Evolutionary conservation across 2,888 invertebrate genomes (phyloP).

Genomic region (Lepidocyrtinus sp.): DNA sequence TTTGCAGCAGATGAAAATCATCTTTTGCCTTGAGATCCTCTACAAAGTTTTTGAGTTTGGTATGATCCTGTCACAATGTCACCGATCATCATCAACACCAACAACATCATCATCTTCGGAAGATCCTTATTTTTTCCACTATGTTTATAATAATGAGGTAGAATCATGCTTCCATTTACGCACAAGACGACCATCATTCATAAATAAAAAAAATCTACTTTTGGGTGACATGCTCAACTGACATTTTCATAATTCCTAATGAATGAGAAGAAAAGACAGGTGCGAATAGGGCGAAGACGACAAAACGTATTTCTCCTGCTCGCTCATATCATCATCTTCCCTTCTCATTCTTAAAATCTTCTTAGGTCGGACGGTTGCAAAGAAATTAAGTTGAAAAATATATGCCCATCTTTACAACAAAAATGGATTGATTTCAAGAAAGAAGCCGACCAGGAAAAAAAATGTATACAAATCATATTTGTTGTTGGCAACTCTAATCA

Average conservation of each 20-base stretch:
- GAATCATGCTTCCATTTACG: not conserved
- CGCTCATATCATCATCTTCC: not conserved
- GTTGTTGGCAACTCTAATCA: not conserved
- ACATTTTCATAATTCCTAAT: constrained; percentile 1
- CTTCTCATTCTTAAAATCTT: not conserved
- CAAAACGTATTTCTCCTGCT: not conserved
- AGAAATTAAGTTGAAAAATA: constrained; percentile 5
- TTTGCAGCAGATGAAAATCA: not conserved
- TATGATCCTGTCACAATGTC: constrained; percentile 7
- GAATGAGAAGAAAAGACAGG: not conserved
- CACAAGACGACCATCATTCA: not conserved
- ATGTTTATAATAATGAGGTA: not conserved
- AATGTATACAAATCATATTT: not conserved
- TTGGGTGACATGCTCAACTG: not conserved
- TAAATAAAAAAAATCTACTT: not conserved
- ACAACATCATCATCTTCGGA: constrained; percentile 1
- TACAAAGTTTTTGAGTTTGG: constrained; percentile 6
- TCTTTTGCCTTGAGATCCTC: not conserved
- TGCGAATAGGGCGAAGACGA: not conserved
- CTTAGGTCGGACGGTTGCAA: not conserved
- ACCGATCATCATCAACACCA: not conserved
- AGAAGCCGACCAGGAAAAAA: not conserved
- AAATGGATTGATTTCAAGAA: constrained; percentile 13
- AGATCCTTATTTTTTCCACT: not conserved
- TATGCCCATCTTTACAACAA: too few relatives aligned